Evolutionary conservation across 2,113 vertebrate species (phyloP).

Genomic region (Trogon melanurus): DNA sequence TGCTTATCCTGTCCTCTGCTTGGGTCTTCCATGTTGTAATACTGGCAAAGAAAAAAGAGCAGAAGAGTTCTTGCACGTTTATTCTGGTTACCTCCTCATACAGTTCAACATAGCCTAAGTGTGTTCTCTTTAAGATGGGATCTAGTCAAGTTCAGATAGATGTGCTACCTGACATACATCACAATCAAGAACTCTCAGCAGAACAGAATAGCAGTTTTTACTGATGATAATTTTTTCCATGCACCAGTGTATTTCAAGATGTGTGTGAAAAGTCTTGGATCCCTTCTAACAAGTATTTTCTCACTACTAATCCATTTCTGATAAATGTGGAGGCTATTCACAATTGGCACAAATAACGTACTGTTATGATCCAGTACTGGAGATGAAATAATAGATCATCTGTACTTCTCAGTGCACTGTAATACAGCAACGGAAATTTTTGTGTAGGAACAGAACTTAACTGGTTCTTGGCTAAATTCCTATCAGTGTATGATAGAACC

Average conservation of each 20-base stretch:
- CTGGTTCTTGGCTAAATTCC: neutral
- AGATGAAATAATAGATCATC: constrained; percentile 7
- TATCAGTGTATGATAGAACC: neutral
- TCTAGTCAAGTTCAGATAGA: neutral
- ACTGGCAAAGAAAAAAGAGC: neutral
- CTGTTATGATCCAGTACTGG: neutral
- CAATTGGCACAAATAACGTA: constrained; percentile 12
- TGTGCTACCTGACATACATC: neutral
- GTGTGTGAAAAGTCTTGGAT: neutral
- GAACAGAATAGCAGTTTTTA: neutral
- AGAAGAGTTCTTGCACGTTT: neutral
- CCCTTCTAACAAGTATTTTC: neutral
- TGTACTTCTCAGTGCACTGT: neutral
- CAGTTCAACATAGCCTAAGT: neutral
- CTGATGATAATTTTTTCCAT: neutral
- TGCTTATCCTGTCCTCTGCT: neutral
- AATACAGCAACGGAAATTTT: neutral
- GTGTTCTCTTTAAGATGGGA: neutral
- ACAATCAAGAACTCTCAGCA: neutral
- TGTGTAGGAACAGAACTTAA: constrained; percentile 21
- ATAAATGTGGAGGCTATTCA: neutral
- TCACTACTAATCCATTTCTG: neutral
- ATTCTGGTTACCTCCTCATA: neutral
- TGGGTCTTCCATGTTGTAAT: neutral
- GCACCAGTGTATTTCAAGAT: neutral